phyloP scores from a whole-genome alignment of 2,797 vertebrate species.

The Darevskia mixta region DNA sequence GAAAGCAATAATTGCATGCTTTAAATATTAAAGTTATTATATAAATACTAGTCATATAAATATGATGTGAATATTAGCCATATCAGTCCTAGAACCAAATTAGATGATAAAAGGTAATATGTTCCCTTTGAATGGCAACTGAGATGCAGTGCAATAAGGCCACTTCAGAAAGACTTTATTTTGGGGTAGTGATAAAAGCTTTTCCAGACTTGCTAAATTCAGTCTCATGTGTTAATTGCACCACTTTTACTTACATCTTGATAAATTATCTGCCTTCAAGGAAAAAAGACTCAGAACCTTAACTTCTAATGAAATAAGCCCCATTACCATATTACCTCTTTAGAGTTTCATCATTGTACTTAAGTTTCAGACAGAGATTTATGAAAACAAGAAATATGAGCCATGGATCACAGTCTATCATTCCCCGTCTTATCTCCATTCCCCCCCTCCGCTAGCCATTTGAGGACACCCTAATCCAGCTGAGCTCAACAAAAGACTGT shows the following conservation, averaged over 20 bases:
- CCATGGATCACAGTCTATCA: slow-evolving; percentile 20
- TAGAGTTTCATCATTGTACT: slow-evolving; percentile 56
- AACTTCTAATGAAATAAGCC: slow-evolving; percentile 53
- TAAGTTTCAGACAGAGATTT: slow-evolving; percentile 53
- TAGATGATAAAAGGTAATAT: slow-evolving; percentile 49
- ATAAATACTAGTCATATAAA: not conserved
- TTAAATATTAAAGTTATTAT: not conserved
- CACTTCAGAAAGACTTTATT: not conserved
- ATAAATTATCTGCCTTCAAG: slow-evolving; percentile 50
- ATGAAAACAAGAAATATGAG: slow-evolving; percentile 50
- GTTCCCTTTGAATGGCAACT: slow-evolving; percentile 33
- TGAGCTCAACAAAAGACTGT: slow-evolving; percentile 21
- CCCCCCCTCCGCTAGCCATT: not conserved
- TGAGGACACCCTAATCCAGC: slow-evolving; percentile 35
- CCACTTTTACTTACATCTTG: slow-evolving; percentile 51
- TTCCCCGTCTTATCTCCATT: slow-evolving; percentile 37
- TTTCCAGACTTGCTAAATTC: slow-evolving; percentile 4
- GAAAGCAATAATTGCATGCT: not conserved
- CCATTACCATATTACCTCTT: slow-evolving; percentile 38
- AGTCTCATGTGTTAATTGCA: slow-evolving; percentile 46
- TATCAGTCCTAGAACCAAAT: slow-evolving; percentile 20
- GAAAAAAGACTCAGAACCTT: slow-evolving; percentile 19
- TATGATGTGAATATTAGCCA: not conserved
- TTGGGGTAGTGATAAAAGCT: slow-evolving; percentile 21
- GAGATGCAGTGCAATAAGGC: slow-evolving; percentile 13